Evolutionary conservation across 92 coral and sea anemone species (phyloP).

Genomic region (Epizoanthus rinbou): DNA sequence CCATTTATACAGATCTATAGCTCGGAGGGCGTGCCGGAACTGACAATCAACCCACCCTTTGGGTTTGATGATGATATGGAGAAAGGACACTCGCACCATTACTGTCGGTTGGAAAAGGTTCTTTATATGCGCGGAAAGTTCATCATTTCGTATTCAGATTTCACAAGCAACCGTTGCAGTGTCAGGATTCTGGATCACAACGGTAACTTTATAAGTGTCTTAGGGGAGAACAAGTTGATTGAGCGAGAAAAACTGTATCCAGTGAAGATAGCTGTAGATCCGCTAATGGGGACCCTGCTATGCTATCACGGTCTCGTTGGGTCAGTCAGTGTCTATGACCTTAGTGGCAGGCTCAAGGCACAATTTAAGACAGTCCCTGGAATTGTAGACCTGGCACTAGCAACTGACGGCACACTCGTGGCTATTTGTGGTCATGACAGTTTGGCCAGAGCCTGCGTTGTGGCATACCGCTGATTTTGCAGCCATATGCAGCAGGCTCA

Average conservation of each 20-base stretch:
- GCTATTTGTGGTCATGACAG: slow-evolving; percentile 16
- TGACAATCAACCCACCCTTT: background rate
- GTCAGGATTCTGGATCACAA: slow-evolving; percentile 12
- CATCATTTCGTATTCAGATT: slow-evolving; percentile 23
- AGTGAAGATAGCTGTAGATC: slow-evolving; percentile 24
- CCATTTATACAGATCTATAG: slow-evolving; percentile 23
- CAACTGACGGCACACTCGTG: background rate
- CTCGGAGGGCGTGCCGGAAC: slow-evolving; percentile 8
- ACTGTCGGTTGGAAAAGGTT: slow-evolving; percentile 4
- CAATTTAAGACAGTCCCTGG: background rate
- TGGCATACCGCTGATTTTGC: slow-evolving; percentile 3
- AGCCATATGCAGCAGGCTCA: background rate
- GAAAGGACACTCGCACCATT: background rate
- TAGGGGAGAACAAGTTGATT: slow-evolving; percentile 16
- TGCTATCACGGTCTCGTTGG: slow-evolving; percentile 29
- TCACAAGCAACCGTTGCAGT: slow-evolving; percentile 3
- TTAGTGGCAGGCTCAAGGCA: background rate
- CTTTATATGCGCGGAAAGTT: slow-evolving; percentile 18
- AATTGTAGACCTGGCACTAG: background rate
- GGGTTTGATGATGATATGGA: slow-evolving; percentile 1
- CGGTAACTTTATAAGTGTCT: background rate
- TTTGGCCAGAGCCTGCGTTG: background rate
- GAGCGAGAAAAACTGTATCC: slow-evolving; percentile 9
- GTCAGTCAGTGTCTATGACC: slow-evolving; percentile 7
- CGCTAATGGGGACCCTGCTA: background rate